These are phyloP conservation scores for Paramuricea clavata DNA, from an alignment of 92 coral and sea anemone species.

Conservation along the genomic window DNA sequence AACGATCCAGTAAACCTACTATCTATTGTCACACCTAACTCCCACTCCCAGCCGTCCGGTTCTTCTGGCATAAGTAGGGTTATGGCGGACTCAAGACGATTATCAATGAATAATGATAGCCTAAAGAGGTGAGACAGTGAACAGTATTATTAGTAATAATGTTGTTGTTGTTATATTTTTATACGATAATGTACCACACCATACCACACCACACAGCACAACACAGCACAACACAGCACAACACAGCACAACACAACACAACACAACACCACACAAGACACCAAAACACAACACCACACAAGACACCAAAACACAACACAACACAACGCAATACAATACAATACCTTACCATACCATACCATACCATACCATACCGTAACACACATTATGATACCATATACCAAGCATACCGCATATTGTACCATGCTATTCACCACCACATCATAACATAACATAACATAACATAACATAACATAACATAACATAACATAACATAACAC, in stretches of 20 bases:
- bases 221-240: neutral
- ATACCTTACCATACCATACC: neutral
- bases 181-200: neutral
- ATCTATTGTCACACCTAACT: neutral
- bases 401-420: no score
- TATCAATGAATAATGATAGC: neutral
- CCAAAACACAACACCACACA: no score
- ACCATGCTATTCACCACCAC: no score
- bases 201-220: neutral
- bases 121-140: neutral
- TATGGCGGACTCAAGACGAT: neutral
- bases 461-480: neutral
- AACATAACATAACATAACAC: neutral
- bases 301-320: no score
- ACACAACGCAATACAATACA: neutral
- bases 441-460: no score
- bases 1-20: neutral
- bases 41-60: neutral
- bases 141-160: neutral
- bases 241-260: neutral
- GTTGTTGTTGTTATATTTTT: neutral
- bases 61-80: neutral
- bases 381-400: no score
- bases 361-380: neutral
- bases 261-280: no score